These are phyloP conservation scores for Phalacrocorax aristotelis DNA, from an alignment of 2,113 vertebrate species.

Conservation along the genomic window DNA sequence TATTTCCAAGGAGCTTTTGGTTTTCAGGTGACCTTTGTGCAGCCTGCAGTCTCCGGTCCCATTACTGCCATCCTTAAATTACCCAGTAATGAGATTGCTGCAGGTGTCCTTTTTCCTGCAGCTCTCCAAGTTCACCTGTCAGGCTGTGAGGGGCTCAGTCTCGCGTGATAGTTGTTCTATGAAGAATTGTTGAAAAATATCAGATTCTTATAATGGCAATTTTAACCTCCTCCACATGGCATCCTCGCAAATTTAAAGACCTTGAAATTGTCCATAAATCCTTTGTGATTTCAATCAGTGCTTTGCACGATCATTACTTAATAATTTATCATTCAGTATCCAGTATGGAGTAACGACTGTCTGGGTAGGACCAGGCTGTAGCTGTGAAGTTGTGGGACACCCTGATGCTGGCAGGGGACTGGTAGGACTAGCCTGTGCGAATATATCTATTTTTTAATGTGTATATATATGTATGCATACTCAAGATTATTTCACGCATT, in stretches of 20 bases:
- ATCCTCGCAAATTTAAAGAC: not conserved
- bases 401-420: not conserved
- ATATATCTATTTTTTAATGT: not conserved
- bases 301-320: not conserved
- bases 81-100: not conserved
- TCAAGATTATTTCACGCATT: not conserved
- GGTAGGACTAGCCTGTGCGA: not conserved
- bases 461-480: no score
- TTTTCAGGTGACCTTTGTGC: not conserved
- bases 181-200: not conserved
- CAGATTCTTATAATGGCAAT: not conserved
- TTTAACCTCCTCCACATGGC: not conserved
- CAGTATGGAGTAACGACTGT: not conserved
- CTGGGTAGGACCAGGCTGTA: not conserved
- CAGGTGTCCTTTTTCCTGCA: not conserved
- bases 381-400: not conserved
- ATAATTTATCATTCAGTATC: not conserved
- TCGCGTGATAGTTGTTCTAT: rapidly evolving
- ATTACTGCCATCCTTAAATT: not conserved
- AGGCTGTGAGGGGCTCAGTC: not conserved
- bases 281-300: not conserved
- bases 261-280: not conserved
- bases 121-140: not conserved
- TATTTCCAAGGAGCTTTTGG: not conserved
- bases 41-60: not conserved